phyloP scores from a whole-genome alignment of 2,797 vertebrate species.

The Tympanoctomys barrerae region DNA sequence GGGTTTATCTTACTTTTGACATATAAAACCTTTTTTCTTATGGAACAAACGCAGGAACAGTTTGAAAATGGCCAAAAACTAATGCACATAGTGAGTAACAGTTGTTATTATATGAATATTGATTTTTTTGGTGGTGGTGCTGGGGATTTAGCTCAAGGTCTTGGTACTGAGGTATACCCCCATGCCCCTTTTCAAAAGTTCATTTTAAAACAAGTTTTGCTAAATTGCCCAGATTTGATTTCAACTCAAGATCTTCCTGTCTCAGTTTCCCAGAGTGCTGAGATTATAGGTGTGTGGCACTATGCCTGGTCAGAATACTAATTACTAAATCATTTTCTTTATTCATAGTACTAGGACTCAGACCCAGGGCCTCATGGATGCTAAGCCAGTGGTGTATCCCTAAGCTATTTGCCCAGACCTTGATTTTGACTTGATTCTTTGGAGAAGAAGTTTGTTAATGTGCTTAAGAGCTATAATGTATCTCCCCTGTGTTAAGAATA shows the following conservation, averaged over 20 bases:
- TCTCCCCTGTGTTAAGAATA: background rate
- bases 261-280: background rate
- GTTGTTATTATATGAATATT: background rate
- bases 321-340: background rate
- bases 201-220: background rate
- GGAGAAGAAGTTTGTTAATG: conserved; percentile 20
- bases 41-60: background rate
- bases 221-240: background rate
- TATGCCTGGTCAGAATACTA: background rate
- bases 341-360: background rate
- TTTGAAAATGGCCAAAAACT: background rate
- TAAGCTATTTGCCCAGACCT: background rate
- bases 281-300: background rate
- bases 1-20: conserved; percentile 28
- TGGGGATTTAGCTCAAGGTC: background rate
- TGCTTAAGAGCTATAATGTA: background rate
- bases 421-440: conserved; percentile 30
- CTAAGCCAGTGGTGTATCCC: background rate
- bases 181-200: background rate
- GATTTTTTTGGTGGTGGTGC: background rate
- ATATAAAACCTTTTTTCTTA: conserved; percentile 14
- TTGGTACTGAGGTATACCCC: background rate
- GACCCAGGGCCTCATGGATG: background rate
- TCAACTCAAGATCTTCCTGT: background rate
- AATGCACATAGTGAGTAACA: conserved; percentile 18